Evolutionary conservation across 2,888 invertebrate genomes (phyloP), one percentile per base, ranked within the genome.

Genomic region (Meloe dianella): DNA sequence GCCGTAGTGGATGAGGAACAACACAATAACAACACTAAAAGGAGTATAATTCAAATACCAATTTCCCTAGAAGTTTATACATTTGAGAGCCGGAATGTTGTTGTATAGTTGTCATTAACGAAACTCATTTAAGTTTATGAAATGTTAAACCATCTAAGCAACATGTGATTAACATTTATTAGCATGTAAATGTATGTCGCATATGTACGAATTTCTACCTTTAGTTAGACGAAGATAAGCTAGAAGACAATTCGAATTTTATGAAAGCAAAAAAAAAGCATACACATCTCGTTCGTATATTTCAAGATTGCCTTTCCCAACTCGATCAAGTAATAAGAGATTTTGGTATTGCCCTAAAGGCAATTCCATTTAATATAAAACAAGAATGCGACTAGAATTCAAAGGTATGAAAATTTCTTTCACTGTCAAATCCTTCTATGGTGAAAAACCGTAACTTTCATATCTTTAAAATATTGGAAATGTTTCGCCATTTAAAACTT

Each of bases 351-450:
- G 65, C 32, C 68, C 66, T 66, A 58, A 61, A 64, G 68, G 65
- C 66, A 68, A 22, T 68, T 68, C 51, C 61, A 63, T 68, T 68
- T 68, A 68, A 68, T 68, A 68, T 66, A 68, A 68, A 68, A 66
- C 68, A 68, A 68, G 65, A 68, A 68, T 63, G 38, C 58, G 68
- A 66, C 68, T 51, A 22, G 22, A 20, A 51, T 51, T 20, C 47
- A 51, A 51, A 51, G 20, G 47, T 51, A 51, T 51, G 22, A 51
- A 20, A 20, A 51, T 51, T 51, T 22, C 47, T 51, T 51, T 51
- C 22, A 10, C 22, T 22, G 3, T 20, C 22, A 51, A 38, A 51
- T 51, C 22, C 10, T 51, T 22, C 10, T 1, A 17, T 17, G 5
- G 17, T n/a, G n/a, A 4, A 8, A 8, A 22, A 8, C 20, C 8